These are phyloP conservation scores for Anoplophora glabripennis DNA, from an alignment of 1,140 invertebrate genomes.

Conservation along the genomic window DNA sequence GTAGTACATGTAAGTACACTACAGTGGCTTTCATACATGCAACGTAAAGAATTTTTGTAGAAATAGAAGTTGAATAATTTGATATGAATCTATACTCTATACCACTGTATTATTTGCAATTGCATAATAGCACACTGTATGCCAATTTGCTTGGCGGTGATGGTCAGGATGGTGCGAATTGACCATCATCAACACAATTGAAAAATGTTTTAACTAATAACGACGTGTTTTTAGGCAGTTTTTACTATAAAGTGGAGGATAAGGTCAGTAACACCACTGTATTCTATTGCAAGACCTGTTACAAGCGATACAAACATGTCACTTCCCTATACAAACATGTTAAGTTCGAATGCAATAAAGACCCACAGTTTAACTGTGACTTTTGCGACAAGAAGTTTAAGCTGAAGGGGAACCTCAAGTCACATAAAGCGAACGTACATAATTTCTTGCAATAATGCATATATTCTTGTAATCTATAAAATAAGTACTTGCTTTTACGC, in stretches of 20 bases:
- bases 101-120: no score
- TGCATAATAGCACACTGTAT: no score
- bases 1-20: no score
- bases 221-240: not conserved
- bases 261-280: not conserved
- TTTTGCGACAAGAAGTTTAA: conserved; percentile 42
- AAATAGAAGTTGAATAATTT: no score
- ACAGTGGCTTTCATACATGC: no score
- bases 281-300: conserved; percentile 49
- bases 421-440: conserved; percentile 39
- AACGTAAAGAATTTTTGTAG: no score
- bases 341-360: conserved; percentile 65
- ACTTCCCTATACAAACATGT: conserved; percentile 58
- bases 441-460: not conserved
- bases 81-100: no score
- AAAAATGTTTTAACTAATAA: not conserved
- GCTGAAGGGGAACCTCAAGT: conserved; percentile 39
- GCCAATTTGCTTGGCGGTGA: no score
- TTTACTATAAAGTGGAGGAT: conserved; percentile 6
- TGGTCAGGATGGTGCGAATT: no score
- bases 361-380: conserved; percentile 48
- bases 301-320: conserved; percentile 57
- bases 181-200: no score
- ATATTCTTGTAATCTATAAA: no score
- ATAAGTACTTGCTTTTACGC: no score